Conservation (phyloP, 2,888 invertebrate genomes). For the Agrochola litura region DNA sequence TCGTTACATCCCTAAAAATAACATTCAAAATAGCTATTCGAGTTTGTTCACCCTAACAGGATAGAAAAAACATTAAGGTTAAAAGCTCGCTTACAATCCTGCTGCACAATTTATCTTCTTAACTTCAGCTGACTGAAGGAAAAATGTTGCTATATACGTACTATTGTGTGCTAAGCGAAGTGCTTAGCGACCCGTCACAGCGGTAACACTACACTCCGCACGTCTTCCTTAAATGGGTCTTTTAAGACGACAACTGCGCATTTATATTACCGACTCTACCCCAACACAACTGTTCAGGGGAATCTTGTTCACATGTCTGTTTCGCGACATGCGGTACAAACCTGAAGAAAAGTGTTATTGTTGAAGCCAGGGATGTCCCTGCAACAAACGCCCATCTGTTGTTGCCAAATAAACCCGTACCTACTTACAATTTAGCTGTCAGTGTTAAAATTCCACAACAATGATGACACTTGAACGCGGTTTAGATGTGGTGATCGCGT, state of each 20-base stretch:
- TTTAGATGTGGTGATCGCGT: no score
- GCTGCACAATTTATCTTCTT: conserved; percentile 61
- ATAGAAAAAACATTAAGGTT: conserved; percentile 27
- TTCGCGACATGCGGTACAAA: conserved; percentile 50
- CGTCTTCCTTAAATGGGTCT: conserved; percentile 58
- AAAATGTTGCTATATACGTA: conserved; percentile 47
- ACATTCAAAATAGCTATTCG: not conserved
- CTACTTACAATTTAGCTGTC: no score
- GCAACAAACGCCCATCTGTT: conserved; percentile 52
- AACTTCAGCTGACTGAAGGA: conserved; percentile 41
- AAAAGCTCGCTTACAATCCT: conserved; percentile 45
- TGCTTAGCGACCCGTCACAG: conserved; percentile 63
- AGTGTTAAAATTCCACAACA: no score
- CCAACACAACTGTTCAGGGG: conserved; percentile 53
- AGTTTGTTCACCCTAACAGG: conserved; percentile 2
- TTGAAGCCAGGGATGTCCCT: conserved; percentile 47
- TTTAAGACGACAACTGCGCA: conserved; percentile 54
- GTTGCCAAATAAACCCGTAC: conserved; percentile 56
- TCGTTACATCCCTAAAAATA: not conserved
- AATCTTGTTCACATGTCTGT: conserved; percentile 66
- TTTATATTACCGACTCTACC: conserved; percentile 64
- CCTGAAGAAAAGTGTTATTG: conserved; percentile 65
- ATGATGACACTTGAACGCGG: no score
- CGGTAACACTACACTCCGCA: conserved; percentile 47
- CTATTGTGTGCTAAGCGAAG: conserved; percentile 57